phyloP scores from a whole-genome alignment of 1,140 invertebrate genomes.

The Vanessa atalanta region DNA sequence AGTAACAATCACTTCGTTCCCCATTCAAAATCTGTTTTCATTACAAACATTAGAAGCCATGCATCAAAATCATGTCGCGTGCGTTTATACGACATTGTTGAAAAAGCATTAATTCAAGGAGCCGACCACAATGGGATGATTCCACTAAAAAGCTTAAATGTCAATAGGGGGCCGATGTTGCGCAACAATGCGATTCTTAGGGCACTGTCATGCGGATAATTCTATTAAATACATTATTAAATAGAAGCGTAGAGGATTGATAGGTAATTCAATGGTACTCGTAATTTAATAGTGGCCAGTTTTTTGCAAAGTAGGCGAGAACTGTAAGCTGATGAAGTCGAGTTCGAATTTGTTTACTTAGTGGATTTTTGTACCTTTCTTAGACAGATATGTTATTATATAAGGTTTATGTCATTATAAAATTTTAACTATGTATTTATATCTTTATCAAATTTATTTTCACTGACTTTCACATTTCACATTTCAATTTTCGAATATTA shows the following conservation, averaged over 20 bases:
- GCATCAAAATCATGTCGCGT: conserved; percentile 25
- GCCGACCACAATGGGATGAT: conserved; percentile 49
- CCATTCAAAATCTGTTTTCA: too few relatives aligned
- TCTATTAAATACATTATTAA: conserved; percentile 60
- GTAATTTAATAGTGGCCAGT: conserved; percentile 16
- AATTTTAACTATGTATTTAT: too few relatives aligned
- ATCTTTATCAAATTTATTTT: too few relatives aligned
- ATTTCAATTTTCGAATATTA: conserved; percentile 25
- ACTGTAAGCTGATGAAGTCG: conserved; percentile 21
- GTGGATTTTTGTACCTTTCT: background rate
- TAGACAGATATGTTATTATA: background rate
- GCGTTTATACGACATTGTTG: conserved; percentile 8
- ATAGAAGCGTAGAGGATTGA: conserved; percentile 62
- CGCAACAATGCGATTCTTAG: conserved; percentile 64
- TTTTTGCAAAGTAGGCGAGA: conserved; percentile 18
- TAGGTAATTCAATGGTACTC: conserved; percentile 43
- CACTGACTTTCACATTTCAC: background rate
- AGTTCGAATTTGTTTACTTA: conserved; percentile 17
- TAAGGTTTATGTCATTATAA: background rate
- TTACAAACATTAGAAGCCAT: too few relatives aligned
- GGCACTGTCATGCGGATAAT: conserved; percentile 68
- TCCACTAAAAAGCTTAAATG: conserved; percentile 71
- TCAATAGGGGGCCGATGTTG: conserved; percentile 68
- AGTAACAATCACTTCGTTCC: too few relatives aligned
- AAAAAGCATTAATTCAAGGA: conserved; percentile 37